Percentiles rank a stretch among this genome's conserved stretches.
Conservation (phyloP, 2,888 invertebrate species). For the Cephus rjabovi region DNA sequence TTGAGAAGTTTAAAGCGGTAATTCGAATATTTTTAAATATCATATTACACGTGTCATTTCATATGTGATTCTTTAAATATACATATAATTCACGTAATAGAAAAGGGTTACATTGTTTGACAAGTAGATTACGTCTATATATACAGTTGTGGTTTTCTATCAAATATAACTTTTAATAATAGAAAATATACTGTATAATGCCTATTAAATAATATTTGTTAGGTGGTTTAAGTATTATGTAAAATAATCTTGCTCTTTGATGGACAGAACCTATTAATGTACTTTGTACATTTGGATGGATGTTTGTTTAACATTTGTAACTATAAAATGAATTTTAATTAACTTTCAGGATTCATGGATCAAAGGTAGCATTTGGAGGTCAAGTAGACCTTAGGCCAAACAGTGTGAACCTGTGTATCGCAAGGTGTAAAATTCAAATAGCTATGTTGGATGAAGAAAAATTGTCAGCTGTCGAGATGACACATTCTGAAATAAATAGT, state of each 20-base stretch:
- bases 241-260: neutral
- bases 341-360: conserved; percentile 32
- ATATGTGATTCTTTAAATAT: neutral
- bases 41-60: neutral
- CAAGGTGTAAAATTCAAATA: conserved; percentile 41
- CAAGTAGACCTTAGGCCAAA: conserved; percentile 19
- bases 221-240: neutral
- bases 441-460: conserved; percentile 52
- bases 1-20: conserved; percentile 38
- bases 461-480: conserved; percentile 31
- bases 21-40: conserved; percentile 16
- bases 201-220: neutral
- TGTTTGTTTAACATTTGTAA: neutral
- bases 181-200: neutral
- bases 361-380: conserved; percentile 19
- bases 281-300: neutral
- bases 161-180: neutral
- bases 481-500: conserved; percentile 35
- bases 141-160: neutral
- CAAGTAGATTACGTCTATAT: neutral
- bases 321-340: neutral
- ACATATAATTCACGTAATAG: neutral
- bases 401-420: conserved; percentile 13
- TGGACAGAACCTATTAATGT: neutral
- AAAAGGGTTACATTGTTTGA: neutral